phyloP scores from a whole-genome alignment of 2,113 vertebrate species.

The Microcebus jonahi region DNA sequence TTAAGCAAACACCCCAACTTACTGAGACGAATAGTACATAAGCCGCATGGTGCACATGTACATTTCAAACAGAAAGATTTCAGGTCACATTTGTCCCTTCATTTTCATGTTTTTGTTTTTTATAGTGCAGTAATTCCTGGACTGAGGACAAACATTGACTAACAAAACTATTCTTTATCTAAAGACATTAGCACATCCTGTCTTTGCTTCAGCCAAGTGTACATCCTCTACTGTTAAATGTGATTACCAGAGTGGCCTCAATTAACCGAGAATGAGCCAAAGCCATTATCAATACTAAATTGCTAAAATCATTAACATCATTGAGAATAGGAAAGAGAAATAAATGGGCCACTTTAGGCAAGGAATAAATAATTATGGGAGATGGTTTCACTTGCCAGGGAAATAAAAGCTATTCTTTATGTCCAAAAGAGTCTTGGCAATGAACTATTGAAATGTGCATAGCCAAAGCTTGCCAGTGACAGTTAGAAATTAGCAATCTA shows the following conservation, averaged over 20 bases:
- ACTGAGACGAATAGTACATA: not conserved
- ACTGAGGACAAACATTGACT: not conserved
- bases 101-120: not conserved
- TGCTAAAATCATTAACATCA: not conserved
- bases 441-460: not conserved
- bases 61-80: not conserved
- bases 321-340: not conserved
- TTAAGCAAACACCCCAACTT: not conserved
- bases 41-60: not conserved
- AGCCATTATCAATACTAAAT: not conserved
- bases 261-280: not conserved
- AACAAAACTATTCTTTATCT: not conserved
- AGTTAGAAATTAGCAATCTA: not conserved
- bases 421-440: not conserved
- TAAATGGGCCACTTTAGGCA: not conserved
- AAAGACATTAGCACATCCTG: not conserved
- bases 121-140: not conserved
- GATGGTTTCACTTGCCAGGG: not conserved
- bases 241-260: not conserved
- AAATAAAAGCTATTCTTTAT: constrained; percentile 26
- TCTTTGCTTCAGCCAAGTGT: not conserved
- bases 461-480: not conserved
- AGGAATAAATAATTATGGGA: constrained; percentile 35
- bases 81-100: not conserved
- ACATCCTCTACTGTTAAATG: not conserved